Percentiles rank a stretch among this genome's conserved stretches.
These are phyloP conservation scores for Lumbricus terrestris DNA, from an alignment of 2,888 invertebrate genomes.

Conservation along the genomic window DNA sequence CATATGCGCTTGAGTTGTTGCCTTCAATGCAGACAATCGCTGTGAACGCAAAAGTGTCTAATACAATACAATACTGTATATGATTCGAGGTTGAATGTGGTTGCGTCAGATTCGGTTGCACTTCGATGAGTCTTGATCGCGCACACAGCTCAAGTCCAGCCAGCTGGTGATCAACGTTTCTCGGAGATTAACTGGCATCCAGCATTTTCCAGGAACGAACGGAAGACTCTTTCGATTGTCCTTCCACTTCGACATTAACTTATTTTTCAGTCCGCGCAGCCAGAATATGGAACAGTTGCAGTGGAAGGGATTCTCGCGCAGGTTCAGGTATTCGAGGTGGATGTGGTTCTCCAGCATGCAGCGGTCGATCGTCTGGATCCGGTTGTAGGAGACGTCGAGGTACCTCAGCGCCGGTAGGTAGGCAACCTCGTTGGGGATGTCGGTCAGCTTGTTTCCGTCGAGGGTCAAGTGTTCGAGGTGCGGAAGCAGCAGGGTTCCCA, in stretches of 20 bases:
- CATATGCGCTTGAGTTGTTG: background rate
- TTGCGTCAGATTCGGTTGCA: background rate
- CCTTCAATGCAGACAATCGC: background rate
- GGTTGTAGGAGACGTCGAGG: constrained; percentile 46
- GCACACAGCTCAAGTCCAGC: constrained; percentile 31
- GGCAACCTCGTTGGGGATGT: constrained; percentile 47
- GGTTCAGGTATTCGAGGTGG: constrained; percentile 36
- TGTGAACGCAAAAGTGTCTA: background rate
- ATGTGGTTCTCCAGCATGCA: constrained; percentile 32
- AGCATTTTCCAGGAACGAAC: constrained; percentile 38
- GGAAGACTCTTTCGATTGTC: constrained; percentile 31
- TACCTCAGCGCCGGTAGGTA: constrained; percentile 44
- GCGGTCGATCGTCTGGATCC: constrained; percentile 30
- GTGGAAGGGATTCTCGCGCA: constrained; percentile 38
- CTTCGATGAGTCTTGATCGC: background rate
- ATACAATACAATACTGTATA: background rate
- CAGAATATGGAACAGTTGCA: constrained; percentile 39
- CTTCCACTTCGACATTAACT: constrained; percentile 35
- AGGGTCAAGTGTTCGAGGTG: constrained; percentile 33
- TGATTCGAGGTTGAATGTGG: background rate
- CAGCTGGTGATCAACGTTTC: constrained; percentile 35
- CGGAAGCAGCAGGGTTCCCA: constrained; percentile 36
- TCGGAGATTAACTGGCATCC: constrained; percentile 29
- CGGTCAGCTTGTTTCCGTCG: constrained; percentile 37
- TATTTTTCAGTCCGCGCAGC: constrained; percentile 32